phyloP scores from a whole-genome alignment of 2,888 invertebrate genomes.

The Cosmorhoe ocellata region DNA sequence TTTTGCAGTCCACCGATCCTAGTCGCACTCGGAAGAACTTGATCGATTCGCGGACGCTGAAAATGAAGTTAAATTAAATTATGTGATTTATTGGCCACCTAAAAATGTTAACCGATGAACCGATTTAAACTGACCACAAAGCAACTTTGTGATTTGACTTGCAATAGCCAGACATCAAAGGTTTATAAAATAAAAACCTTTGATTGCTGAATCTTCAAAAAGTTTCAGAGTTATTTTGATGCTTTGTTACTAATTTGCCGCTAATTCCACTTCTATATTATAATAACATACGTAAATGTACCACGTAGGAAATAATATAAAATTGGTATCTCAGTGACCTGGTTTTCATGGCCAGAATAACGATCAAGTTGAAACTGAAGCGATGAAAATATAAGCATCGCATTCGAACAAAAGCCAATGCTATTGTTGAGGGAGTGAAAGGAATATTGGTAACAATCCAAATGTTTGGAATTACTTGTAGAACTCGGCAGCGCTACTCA shows the following conservation, averaged over 20 bases:
- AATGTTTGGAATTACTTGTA: slow-evolving; percentile 49
- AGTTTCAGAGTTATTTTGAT: too few relatives aligned
- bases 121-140: too few relatives aligned
- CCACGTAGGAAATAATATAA: too few relatives aligned
- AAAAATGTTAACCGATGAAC: too few relatives aligned
- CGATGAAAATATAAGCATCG: slow-evolving; percentile 8
- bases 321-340: not conserved
- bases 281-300: too few relatives aligned
- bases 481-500: slow-evolving; percentile 64
- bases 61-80: slow-evolving; percentile 25
- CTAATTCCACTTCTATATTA: too few relatives aligned
- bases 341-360: not conserved
- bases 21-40: slow-evolving; percentile 59
- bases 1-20: slow-evolving; percentile 67
- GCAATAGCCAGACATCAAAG: too few relatives aligned
- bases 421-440: slow-evolving; percentile 9
- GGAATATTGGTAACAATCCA: slow-evolving; percentile 6
- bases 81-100: too few relatives aligned
- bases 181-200: too few relatives aligned
- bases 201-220: too few relatives aligned
- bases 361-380: not conserved
- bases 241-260: too few relatives aligned
- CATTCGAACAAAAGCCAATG: not conserved
- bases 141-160: too few relatives aligned
- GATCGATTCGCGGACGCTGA: slow-evolving; percentile 63